A percentile compares a stretch with the other conserved stretches of the same genome.
phyloP scores from a whole-genome alignment of 2,888 invertebrate genomes.

The Eristalinus aeneus region DNA sequence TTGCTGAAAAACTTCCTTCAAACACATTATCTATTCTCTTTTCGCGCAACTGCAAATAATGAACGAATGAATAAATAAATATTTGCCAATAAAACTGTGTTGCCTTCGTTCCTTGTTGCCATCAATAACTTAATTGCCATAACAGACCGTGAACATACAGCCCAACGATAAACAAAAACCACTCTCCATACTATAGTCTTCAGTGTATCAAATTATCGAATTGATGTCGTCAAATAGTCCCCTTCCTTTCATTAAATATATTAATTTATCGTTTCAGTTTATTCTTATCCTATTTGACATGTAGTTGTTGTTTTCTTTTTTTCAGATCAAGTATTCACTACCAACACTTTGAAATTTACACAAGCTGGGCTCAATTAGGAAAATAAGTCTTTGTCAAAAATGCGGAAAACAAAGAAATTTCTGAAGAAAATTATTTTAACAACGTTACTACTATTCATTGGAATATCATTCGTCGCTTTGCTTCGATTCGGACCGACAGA shows the following conservation, averaged over 20 bases:
- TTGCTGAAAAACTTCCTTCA: too few species aligned
- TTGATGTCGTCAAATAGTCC: neutral
- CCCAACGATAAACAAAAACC: neutral
- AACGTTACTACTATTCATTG: conserved; percentile 48
- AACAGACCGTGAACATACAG: neutral
- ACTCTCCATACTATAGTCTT: neutral
- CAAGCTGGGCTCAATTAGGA: neutral
- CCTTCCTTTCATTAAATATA: neutral
- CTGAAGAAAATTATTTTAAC: conserved; percentile 55
- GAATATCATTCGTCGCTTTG: conserved; percentile 50
- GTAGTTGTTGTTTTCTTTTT: neutral
- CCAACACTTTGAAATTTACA: neutral
- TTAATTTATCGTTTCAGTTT: neutral
- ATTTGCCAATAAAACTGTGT: neutral
- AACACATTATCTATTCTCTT: too few species aligned
- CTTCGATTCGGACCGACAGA: conserved; percentile 65
- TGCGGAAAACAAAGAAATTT: conserved; percentile 68
- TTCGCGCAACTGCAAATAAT: too few species aligned
- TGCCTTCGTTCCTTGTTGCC: neutral
- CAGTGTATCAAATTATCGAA: neutral
- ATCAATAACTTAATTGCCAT: neutral
- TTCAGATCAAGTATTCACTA: neutral
- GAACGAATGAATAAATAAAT: too few species aligned
- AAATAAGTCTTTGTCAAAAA: conserved; percentile 24
- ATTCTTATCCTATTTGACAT: too few species aligned